These are phyloP conservation scores for Riparia riparia DNA, from an alignment of 2,113 vertebrate genomes.

Conservation along the genomic window DNA sequence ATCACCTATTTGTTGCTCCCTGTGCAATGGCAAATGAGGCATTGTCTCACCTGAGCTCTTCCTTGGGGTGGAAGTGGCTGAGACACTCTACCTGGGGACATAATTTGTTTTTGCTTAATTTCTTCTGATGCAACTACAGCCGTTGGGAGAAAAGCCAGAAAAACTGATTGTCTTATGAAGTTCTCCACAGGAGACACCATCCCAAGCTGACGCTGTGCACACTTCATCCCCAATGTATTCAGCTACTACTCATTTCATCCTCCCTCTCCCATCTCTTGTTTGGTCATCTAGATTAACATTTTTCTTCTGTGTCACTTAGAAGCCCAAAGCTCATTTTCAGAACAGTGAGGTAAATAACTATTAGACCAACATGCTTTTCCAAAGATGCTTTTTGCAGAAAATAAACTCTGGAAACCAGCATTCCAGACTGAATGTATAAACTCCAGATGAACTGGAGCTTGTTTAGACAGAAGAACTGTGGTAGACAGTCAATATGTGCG, in stretches of 20 bases:
- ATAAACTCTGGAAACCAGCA: background rate
- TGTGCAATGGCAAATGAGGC: background rate
- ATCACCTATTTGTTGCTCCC: background rate
- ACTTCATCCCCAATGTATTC: background rate
- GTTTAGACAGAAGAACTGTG: background rate
- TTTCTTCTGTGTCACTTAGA: background rate
- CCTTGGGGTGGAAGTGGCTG: slow-evolving; percentile 20
- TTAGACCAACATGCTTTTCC: background rate
- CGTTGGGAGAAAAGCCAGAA: background rate
- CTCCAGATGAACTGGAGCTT: background rate
- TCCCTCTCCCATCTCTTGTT: background rate
- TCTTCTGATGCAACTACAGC: background rate
- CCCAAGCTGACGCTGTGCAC: background rate
- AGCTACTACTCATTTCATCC: background rate
- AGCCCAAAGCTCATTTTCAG: background rate
- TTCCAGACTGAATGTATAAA: background rate
- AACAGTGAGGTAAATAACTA: background rate
- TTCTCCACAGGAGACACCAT: background rate
- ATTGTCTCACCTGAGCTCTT: slow-evolving; percentile 17
- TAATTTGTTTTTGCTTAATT: background rate
- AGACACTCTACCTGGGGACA: background rate
- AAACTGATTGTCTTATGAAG: background rate
- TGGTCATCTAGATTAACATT: background rate
- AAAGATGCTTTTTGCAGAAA: background rate
- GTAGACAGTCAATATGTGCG: background rate